Conservation (phyloP, 2,113 vertebrate genomes). For the Ochotona princeps region DNA sequence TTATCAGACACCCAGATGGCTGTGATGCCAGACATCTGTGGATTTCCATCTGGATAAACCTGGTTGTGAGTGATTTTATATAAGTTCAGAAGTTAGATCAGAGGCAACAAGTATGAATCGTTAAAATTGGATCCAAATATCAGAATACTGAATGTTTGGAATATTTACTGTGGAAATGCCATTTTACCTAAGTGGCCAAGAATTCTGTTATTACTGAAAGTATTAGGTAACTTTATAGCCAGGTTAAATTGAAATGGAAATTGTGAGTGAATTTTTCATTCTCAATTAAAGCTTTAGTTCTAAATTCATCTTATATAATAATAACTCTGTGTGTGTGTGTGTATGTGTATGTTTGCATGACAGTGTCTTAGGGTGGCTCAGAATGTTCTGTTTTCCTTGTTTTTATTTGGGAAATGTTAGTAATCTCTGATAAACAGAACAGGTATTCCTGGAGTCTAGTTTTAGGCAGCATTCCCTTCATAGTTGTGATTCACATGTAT, state of each 20-base stretch:
- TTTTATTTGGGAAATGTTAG: neutral
- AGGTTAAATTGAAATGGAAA: neutral
- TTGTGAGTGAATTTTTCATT: neutral
- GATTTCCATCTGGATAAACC: neutral
- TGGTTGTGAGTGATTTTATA: neutral
- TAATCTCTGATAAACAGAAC: neutral
- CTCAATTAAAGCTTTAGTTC: neutral
- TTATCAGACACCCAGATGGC: neutral
- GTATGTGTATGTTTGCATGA: neutral
- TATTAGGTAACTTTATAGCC: neutral
- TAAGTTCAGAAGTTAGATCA: neutral
- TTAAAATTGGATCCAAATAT: neutral
- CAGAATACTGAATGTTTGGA: neutral
- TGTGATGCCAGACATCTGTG: neutral
- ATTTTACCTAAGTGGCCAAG: neutral
- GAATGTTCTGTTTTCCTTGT: neutral
- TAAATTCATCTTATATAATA: neutral
- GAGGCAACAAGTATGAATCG: neutral
- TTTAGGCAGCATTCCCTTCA: neutral
- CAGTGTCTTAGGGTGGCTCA: neutral
- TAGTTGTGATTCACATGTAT: slow-evolving; percentile 13
- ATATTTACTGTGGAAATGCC: neutral
- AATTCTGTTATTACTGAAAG: slow-evolving; percentile 13
- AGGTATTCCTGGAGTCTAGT: neutral
- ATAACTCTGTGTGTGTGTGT: neutral